Evolutionary conservation across 2,888 invertebrate species (phyloP), one percentile per base, ranked within the genome.

Genomic region (Euplexia lucipara): DNA sequence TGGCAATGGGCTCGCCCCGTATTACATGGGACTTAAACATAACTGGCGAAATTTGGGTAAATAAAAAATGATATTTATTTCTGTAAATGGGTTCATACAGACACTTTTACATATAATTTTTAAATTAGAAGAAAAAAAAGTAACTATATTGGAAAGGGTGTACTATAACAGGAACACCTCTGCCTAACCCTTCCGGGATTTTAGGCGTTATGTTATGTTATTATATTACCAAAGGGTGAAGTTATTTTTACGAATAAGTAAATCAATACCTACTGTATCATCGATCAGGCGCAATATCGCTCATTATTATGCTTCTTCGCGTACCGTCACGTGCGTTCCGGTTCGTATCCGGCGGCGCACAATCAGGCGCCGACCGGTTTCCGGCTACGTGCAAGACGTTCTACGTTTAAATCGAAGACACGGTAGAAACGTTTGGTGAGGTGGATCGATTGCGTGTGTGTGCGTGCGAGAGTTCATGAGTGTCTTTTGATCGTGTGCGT

Each of bases 351-450:
- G 69, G 67, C 16, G 32, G 48, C 37, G 60, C 37, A 61, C 75
- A 75, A 70, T 75, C 75, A 70, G 52, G 42, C 41, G 41, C 51
- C 69, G 73, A 14, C 45, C 26, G 47, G 56, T 44, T 51, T 59
- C 74, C 75, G 69, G 41, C 8, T 30, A 54, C 73, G 64, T 59
- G 52, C 54, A 42, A 44, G 20, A 56, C 30, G 62, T 22, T 35
- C 35, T 14, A 30, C 47, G 49, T 44, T 53, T 53, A 53, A 41
- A 49, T 37, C 10, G 18, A 32, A 54, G 6, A 67, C 32, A 32
- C 10, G n/a, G n/a, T 16, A 12, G 26, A 26, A 42, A 8, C 8
- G n/a, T 54, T 37, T 22, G 8, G 14, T 6, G 20, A 34, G 12
- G 9, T 18, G 18, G 6, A 45, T 30, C 16, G 30, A 42, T 41